These are phyloP conservation scores for Hydrochoerus hydrochaeris DNA, from an alignment of 2,113 vertebrate species.

Conservation along the genomic window DNA sequence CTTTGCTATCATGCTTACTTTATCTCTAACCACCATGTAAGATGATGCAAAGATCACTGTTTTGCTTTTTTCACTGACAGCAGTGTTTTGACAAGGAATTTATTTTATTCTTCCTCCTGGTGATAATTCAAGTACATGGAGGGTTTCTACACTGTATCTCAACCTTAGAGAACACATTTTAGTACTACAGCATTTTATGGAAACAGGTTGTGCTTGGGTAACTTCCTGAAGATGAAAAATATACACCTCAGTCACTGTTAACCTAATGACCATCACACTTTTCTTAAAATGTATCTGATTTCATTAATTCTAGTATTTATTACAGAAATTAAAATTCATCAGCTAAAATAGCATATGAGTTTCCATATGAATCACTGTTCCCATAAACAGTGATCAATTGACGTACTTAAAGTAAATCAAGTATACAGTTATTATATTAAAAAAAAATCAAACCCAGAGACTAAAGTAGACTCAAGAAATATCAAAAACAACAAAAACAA, in stretches of 20 bases:
- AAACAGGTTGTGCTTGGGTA: neutral
- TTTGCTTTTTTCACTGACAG: neutral
- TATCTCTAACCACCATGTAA: neutral
- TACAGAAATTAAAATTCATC: constrained; percentile 29
- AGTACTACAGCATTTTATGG: neutral
- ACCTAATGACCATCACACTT: neutral
- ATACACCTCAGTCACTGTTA: neutral
- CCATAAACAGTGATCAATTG: neutral
- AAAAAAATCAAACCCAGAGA: neutral
- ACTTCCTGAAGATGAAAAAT: constrained; percentile 17
- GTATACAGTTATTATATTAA: neutral
- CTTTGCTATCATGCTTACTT: neutral
- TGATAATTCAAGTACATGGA: neutral
- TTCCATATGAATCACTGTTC: neutral
- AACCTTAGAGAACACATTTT: neutral
- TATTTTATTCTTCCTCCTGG: neutral
- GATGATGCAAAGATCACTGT: neutral
- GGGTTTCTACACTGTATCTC: neutral
- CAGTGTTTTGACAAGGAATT: neutral
- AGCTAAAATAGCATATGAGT: constrained; percentile 5
- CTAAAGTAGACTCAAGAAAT: neutral
- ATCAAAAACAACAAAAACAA: neutral
- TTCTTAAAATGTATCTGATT: constrained; percentile 22
- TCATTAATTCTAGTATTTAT: neutral
- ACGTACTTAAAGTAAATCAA: neutral